Evolutionary conservation across 2,888 invertebrate genomes (phyloP).

Genomic region (Lathronympha strigana): DNA sequence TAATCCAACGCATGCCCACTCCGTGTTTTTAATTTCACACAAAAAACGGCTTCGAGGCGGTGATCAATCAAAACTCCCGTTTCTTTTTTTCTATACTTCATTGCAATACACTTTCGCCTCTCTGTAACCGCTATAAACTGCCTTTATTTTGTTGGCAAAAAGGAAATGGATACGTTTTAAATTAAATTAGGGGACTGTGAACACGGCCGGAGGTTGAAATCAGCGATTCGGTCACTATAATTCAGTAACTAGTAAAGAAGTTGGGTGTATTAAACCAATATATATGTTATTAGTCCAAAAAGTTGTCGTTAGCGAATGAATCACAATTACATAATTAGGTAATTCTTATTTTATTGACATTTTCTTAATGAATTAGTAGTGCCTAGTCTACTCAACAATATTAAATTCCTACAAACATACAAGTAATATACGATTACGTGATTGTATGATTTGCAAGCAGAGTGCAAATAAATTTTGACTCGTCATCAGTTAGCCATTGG

Average conservation of each 20-base stretch:
- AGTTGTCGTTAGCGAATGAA: too few relatives aligned
- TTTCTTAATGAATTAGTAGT: too few relatives aligned
- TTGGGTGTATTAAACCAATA: neutral
- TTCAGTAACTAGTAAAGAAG: neutral
- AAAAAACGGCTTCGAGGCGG: slow-evolving; percentile 78
- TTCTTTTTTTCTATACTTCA: slow-evolving; percentile 76
- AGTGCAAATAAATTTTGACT: too few relatives aligned
- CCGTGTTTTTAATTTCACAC: slow-evolving; percentile 82
- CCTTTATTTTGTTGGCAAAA: slow-evolving; percentile 77
- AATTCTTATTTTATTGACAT: too few relatives aligned
- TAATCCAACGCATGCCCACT: slow-evolving; percentile 79
- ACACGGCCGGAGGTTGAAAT: neutral
- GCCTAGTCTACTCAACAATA: too few relatives aligned
- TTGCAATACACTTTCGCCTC: slow-evolving; percentile 79
- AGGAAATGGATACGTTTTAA: slow-evolving; percentile 76
- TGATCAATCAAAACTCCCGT: slow-evolving; percentile 82
- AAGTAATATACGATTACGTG: too few relatives aligned
- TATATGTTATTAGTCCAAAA: too few relatives aligned
- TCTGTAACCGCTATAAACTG: slow-evolving; percentile 77
- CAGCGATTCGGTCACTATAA: slow-evolving; percentile 1
- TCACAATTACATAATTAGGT: too few relatives aligned
- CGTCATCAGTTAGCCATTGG: too few relatives aligned
- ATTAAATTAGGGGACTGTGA: slow-evolving; percentile 66
- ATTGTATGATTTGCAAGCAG: too few relatives aligned
- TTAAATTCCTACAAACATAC: too few relatives aligned